These are phyloP conservation scores for Actinia tenebrosa DNA, from an alignment of 64 coral and sea anemone species.

Conservation along the genomic window DNA sequence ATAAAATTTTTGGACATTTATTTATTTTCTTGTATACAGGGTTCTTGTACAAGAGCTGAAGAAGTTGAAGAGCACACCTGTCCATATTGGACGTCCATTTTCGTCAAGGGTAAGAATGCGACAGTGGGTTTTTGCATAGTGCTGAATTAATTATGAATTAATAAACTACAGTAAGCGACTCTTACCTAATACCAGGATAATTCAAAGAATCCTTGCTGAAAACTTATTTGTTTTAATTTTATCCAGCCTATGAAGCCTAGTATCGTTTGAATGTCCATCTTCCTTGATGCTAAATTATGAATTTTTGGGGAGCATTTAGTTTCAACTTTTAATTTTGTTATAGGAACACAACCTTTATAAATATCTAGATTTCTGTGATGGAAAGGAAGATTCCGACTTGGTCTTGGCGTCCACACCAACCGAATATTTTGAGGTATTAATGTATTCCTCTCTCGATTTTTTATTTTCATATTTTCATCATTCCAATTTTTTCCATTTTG, in stretches of 20 bases:
- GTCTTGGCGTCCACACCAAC: constrained; percentile 47
- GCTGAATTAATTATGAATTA: too few species aligned
- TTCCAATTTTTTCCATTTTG: neutral
- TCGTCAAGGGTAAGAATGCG: neutral
- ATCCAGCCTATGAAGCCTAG: too few species aligned
- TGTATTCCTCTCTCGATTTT: neutral
- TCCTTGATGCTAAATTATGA: too few species aligned
- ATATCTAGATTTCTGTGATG: constrained; percentile 73
- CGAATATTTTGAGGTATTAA: constrained; percentile 61
- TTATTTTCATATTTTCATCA: neutral
- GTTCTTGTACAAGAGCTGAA: constrained; percentile 63
- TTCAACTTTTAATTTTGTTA: neutral
- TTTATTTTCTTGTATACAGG: constrained; percentile 23
- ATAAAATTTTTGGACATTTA: neutral
- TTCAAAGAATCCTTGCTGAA: too few species aligned
- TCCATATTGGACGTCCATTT: neutral
- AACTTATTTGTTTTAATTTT: too few species aligned
- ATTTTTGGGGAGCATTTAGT: neutral
- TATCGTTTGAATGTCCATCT: too few species aligned
- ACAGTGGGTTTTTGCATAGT: neutral
- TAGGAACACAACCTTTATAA: constrained; percentile 81
- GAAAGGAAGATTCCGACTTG: constrained; percentile 64
- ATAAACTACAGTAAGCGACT: too few species aligned
- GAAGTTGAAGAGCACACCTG: neutral
- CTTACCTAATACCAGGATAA: too few species aligned